Evolutionary conservation across 2,888 invertebrate genomes (phyloP).

Genomic region (Apamea monoglypha): DNA sequence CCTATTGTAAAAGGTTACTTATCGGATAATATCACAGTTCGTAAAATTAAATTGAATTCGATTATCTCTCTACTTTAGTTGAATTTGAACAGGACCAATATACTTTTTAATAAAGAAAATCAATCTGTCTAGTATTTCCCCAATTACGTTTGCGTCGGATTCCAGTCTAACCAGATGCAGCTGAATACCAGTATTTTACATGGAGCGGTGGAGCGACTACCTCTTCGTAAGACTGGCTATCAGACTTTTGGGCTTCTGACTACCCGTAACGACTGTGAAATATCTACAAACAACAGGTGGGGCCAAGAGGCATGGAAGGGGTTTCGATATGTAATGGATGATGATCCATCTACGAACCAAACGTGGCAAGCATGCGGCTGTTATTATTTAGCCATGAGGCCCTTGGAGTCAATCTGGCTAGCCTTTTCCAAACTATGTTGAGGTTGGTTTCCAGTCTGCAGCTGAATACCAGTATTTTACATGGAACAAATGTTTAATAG

Average conservation of each 20-base stretch:
- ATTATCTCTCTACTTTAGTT: neutral
- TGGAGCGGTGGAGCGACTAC: neutral
- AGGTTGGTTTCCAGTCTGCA: neutral
- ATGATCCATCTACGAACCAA: neutral
- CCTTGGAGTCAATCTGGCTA: neutral
- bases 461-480: neutral
- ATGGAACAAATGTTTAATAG: neutral
- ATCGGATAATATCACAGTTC: constrained; percentile 24
- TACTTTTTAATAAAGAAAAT: neutral
- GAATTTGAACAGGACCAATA: neutral
- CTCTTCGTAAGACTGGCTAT: neutral
- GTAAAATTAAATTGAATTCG: constrained; percentile 29
- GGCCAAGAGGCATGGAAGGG: neutral
- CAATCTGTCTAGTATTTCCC: neutral
- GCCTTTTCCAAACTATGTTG: neutral
- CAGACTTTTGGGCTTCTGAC: neutral
- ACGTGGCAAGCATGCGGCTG: neutral
- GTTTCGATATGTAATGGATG: neutral
- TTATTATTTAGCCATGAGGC: neutral
- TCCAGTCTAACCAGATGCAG: too few relatives aligned
- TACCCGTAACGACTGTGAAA: neutral
- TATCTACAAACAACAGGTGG: neutral
- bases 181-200: too few relatives aligned
- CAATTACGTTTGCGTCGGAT: neutral
- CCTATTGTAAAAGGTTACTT: constrained; percentile 4